Evolutionary conservation across 1,140 invertebrate species (phyloP).

Genomic region (Drosophila athabasca): DNA sequence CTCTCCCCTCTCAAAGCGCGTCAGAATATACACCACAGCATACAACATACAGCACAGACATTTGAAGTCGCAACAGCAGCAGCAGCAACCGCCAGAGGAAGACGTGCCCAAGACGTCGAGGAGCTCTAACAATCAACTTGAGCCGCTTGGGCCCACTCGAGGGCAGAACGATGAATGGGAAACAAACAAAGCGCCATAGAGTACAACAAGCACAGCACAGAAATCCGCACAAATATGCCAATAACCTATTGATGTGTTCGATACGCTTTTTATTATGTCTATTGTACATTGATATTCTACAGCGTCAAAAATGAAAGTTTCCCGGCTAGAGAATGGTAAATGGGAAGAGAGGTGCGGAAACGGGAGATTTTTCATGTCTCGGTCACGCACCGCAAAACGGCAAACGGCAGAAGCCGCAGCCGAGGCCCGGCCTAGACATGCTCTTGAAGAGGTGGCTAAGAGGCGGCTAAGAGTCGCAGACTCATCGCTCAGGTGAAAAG

Average conservation of each 20-base stretch:
- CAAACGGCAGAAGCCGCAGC: constrained; percentile 34
- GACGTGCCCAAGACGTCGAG: constrained; percentile 30
- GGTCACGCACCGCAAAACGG: constrained; percentile 35
- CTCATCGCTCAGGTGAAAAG: constrained; percentile 63
- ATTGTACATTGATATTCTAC: constrained; percentile 71
- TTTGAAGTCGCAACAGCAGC: constrained; percentile 16
- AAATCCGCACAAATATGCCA: constrained; percentile 45
- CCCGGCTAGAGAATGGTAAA: constrained; percentile 9
- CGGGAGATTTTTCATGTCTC: constrained; percentile 41
- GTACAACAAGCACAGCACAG: constrained; percentile 12
- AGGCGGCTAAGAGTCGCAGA: constrained; percentile 15
- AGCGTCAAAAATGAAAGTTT: constrained; percentile 76
- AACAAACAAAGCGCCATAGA: constrained; percentile 65
- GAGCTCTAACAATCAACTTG: constrained; percentile 30
- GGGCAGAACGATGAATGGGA: constrained; percentile 34
- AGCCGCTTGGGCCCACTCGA: constrained; percentile 28
- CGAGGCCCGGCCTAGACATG: constrained; percentile 18
- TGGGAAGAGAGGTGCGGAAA: constrained; percentile 15
- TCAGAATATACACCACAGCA: constrained; percentile 60
- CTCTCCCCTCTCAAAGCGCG: constrained; percentile 56
- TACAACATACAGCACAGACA: background rate
- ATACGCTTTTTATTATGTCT: constrained; percentile 70
- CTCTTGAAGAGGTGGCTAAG: constrained; percentile 16
- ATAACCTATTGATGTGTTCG: constrained; percentile 71
- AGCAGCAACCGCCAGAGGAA: constrained; percentile 13